Conservation (phyloP, 2,113 vertebrate species). For the Gallinago paraguaiae region DNA sequence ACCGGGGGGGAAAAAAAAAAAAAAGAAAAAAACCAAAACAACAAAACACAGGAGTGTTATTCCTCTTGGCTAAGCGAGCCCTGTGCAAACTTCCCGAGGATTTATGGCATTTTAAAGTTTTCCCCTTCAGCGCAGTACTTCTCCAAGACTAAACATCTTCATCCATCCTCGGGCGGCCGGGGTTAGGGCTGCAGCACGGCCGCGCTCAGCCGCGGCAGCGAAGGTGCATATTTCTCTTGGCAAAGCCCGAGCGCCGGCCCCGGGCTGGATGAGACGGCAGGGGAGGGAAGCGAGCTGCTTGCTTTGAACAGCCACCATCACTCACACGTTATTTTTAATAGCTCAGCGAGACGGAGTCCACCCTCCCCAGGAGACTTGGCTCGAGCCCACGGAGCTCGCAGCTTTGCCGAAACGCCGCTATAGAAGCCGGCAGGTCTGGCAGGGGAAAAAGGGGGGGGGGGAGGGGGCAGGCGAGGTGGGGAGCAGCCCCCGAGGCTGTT, state of each 20-base stretch:
- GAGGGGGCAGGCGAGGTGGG: neutral
- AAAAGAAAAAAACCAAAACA: neutral
- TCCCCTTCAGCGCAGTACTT: conserved; percentile 47
- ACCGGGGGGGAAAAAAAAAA: neutral
- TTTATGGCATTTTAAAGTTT: conserved; percentile 62
- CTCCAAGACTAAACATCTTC: conserved; percentile 69
- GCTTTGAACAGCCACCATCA: conserved; percentile 60
- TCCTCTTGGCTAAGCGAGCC: conserved; percentile 24
- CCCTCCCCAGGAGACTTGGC: conserved; percentile 53
- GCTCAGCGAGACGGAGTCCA: conserved; percentile 57
- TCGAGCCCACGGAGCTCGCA: neutral
- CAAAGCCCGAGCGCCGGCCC: neutral
- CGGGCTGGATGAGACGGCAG: neutral
- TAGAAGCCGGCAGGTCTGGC: neutral
- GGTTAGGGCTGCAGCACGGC: neutral
- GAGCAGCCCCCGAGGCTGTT: fast-evolving
- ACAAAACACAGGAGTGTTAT: conserved; percentile 19
- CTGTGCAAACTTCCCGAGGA: neutral
- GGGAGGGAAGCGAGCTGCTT: conserved; percentile 55
- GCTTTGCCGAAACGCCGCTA: neutral
- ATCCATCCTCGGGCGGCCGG: neutral
- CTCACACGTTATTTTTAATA: conserved; percentile 66
- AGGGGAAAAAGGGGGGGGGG: neutral
- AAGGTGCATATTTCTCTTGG: conserved; percentile 66
- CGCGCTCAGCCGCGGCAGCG: neutral